Evolutionary conservation across 2,888 invertebrate genomes (phyloP).

Genomic region (Bombylius discolor): DNA sequence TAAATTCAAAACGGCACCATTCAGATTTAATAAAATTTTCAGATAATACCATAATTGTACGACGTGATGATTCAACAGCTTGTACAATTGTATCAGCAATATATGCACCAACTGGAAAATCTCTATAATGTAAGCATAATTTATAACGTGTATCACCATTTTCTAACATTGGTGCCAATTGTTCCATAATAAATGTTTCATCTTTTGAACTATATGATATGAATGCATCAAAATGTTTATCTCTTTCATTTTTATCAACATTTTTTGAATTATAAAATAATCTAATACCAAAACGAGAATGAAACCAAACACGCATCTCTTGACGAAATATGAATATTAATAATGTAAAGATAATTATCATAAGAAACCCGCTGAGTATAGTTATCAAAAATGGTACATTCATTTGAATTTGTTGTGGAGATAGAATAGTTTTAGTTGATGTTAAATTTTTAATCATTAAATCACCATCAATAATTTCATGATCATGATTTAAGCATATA

Average conservation of each 20-base stretch:
- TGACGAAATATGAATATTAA: constrained; percentile 69
- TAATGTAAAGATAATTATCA: constrained; percentile 61
- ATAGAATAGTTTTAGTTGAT: constrained; percentile 43
- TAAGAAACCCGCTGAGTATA: constrained; percentile 60
- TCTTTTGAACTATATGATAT: constrained; percentile 90
- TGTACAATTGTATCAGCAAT: constrained; percentile 87
- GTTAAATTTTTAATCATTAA: constrained; percentile 52
- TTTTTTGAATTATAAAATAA: constrained; percentile 64
- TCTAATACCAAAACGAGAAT: constrained; percentile 68
- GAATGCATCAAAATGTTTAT: constrained; percentile 88
- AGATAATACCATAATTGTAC: constrained; percentile 85
- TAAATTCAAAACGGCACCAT: constrained; percentile 92
- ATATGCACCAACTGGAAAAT: constrained; percentile 77
- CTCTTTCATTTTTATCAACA: constrained; percentile 69
- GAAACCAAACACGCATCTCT: constrained; percentile 75
- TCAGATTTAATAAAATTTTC: constrained; percentile 89
- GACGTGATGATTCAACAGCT: constrained; percentile 78
- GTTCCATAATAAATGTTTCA: constrained; percentile 78
- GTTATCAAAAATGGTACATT: constrained; percentile 68
- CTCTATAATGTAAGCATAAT: constrained; percentile 82
- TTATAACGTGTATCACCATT: constrained; percentile 66
- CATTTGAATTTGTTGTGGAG: constrained; percentile 48
- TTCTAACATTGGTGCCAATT: constrained; percentile 77
- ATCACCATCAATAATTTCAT: neutral
- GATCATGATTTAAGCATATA: neutral